A percentile compares a stretch with the other conserved stretches of the same genome.
These are phyloP conservation scores for Pachycephala philippinensis DNA, from an alignment of 2,113 vertebrate genomes.

Conservation along the genomic window DNA sequence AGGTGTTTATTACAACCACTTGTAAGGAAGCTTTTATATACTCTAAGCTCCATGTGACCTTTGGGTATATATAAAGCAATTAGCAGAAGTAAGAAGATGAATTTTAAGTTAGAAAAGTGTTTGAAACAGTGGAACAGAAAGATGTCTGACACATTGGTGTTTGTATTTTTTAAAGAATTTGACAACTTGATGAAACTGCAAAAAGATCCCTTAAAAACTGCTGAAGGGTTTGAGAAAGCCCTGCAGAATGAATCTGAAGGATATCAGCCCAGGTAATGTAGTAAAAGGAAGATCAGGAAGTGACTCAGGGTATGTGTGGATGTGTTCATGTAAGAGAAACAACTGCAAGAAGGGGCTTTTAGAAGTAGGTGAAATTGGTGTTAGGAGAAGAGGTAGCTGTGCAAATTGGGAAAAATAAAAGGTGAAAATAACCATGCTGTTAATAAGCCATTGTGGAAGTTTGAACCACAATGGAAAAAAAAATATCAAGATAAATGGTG, in stretches of 20 bases:
- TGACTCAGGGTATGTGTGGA: not conserved
- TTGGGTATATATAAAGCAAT: not conserved
- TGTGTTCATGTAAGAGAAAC: not conserved
- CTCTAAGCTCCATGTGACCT: not conserved
- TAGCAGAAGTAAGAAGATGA: not conserved
- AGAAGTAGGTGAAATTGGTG: not conserved
- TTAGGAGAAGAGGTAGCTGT: not conserved
- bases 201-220: not conserved
- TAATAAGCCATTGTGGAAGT: not conserved
- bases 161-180: not conserved
- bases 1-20: not conserved
- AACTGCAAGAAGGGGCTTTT: not conserved
- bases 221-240: not conserved
- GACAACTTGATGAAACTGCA: not conserved
- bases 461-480: not conserved
- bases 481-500: not conserved
- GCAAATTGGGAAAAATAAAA: not conserved
- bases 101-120: not conserved
- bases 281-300: not conserved
- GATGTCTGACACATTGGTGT: rapidly evolving
- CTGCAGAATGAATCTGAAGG: not conserved
- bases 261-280: not conserved
- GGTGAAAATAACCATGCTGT: not conserved
- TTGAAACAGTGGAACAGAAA: not conserved
- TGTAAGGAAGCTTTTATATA: not conserved